Evolutionary conservation across 2,797 vertebrate genomes (phyloP), one percentile per base, ranked within the genome.

Genomic region (Moxostoma hubbsi): DNA sequence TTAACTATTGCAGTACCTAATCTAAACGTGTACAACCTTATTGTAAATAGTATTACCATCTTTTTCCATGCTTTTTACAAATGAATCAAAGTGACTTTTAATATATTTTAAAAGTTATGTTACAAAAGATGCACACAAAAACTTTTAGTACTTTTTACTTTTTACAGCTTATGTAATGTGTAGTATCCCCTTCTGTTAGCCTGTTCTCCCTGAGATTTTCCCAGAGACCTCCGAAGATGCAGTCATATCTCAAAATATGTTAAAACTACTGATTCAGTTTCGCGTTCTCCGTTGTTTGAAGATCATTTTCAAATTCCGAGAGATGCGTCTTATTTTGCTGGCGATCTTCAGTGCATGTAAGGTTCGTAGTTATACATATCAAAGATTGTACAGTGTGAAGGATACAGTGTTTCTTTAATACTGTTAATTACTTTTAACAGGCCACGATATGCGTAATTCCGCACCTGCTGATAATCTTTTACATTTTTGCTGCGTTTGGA

Each of bases 401-500:
- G 51, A 69, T 53, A 43, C 12, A 24, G 18, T n/a, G 36, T 51
- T 51, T 64, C n/a, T 51, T 54, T 18, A 6, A 45, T 66, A n/a
- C 59, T 49, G 45, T 7, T 43, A 55, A 5, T 78, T 9, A 74
- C 51, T 79, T 55, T 55, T 58, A 82, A 62, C 61, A 91, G 90
- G 85, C 81, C 36, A 90, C 88, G 81, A 89, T 92, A 65, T 73
- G 89, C 72, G 61, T 91, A 79, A 66, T 93, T 74, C 79, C 92
- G 45, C 62, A 86, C n/a, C 85, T 93, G 68, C 87, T 92, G 79
- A 85, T 90, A 75, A 43, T 6, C 13, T 57, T 45, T 57, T 93
- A 90, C 54, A 82, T 92, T 70, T 93, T 93, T 73, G 85, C 90
- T 47, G 82, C 92, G 36, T 9, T 88, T 4, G 91, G 92, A 18